phyloP scores from a whole-genome alignment of 2,797 vertebrate genomes.

The Pseudocheirus occidentalis region DNA sequence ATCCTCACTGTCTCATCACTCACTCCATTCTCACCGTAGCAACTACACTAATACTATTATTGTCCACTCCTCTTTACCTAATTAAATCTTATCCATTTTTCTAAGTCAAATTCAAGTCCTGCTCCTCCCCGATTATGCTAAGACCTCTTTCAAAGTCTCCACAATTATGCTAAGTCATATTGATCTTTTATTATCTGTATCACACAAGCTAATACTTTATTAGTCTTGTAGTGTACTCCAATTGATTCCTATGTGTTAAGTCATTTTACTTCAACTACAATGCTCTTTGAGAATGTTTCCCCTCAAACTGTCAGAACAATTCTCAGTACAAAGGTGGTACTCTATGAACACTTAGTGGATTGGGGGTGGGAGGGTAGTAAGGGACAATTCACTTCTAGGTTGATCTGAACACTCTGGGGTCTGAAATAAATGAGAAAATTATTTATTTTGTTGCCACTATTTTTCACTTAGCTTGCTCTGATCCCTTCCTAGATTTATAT shows the following conservation, averaged over 20 bases:
- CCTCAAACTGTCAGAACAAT: not conserved
- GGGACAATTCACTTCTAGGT: not conserved
- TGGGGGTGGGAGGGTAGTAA: not conserved
- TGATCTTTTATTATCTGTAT: not conserved
- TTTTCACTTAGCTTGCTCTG: not conserved
- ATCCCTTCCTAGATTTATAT: not conserved
- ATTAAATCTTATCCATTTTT: not conserved
- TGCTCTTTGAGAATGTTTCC: not conserved
- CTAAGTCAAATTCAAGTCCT: not conserved
- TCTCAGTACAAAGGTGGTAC: not conserved
- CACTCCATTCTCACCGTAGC: not conserved
- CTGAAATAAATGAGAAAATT: not conserved
- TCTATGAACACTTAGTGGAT: not conserved
- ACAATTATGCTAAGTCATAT: not conserved
- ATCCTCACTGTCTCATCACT: not conserved
- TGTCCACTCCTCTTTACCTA: not conserved
- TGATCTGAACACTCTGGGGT: not conserved
- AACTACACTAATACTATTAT: not conserved
- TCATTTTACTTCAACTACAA: not conserved
- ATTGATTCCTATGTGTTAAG: not conserved
- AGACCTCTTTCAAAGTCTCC: not conserved
- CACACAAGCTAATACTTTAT: not conserved
- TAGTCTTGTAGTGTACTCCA: not conserved
- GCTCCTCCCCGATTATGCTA: not conserved
- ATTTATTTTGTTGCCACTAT: not conserved